Evolutionary conservation across 2,797 vertebrate species (phyloP).

Genomic region (Amniataba percoides): DNA sequence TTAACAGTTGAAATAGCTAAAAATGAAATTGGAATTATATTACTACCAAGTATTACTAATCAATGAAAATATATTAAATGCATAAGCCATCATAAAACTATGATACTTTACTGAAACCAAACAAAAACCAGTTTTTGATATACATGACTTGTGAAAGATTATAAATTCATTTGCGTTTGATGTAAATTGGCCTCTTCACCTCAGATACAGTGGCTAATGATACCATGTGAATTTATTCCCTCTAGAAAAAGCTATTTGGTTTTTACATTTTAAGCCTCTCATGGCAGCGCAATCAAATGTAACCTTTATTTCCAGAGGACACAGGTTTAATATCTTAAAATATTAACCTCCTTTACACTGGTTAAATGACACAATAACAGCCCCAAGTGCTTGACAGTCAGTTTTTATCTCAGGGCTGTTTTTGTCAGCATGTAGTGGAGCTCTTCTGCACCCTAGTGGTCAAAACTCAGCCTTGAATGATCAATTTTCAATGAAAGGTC

Average conservation of each 20-base stretch:
- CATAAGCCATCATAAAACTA: no score
- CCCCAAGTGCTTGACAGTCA: neutral
- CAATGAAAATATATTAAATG: no score
- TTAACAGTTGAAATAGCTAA: no score
- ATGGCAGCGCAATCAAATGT: neutral
- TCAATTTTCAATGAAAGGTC: neutral
- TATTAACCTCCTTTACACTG: neutral
- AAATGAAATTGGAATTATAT: no score
- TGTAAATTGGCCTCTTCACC: neutral
- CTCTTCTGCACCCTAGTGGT: slow-evolving; percentile 19
- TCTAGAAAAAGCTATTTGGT: neutral
- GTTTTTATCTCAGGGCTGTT: neutral
- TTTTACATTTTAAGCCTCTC: neutral
- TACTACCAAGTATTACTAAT: no score
- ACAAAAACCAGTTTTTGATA: neutral
- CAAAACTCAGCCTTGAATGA: neutral
- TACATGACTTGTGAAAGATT: neutral
- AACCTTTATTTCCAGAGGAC: neutral
- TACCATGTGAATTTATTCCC: neutral
- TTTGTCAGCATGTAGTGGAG: neutral
- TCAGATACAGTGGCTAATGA: neutral
- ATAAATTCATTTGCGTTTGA: neutral
- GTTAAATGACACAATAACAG: neutral
- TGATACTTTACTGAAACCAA: no score
- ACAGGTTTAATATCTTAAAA: neutral